Conservation (phyloP, 2,888 invertebrate genomes). For the Slavum lentiscoides region DNA sequence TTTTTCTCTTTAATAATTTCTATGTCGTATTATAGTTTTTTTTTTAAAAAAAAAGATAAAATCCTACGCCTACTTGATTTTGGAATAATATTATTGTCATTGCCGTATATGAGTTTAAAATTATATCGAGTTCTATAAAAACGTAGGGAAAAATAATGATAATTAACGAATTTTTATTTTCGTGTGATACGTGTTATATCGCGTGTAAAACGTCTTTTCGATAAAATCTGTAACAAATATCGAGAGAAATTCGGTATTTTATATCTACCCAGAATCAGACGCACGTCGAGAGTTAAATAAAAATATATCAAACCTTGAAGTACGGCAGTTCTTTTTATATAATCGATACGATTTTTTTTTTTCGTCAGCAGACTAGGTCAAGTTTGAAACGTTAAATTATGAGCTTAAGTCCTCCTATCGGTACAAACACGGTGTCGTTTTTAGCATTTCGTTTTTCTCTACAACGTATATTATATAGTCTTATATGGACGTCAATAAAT, state of each 20-base stretch:
- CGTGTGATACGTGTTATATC: no score
- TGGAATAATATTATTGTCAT: no score
- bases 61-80: no score
- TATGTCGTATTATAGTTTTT: no score
- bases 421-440: not conserved
- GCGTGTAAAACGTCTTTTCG: no score
- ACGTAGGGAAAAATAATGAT: no score
- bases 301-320: slow-evolving; percentile 3
- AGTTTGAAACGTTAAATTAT: slow-evolving; percentile 13
- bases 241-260: not conserved
- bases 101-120: not conserved
- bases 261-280: not conserved
- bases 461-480: not conserved
- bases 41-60: no score
- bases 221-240: not conserved
- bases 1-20: no score
- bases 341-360: not conserved
- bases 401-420: not conserved
- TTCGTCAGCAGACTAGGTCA: slow-evolving; percentile 17
- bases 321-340: not conserved
- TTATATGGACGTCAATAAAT: not conserved
- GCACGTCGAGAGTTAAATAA: not conserved
- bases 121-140: no score
- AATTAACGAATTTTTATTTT: no score
- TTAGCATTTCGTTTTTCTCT: slow-evolving; percentile 3